A percentile compares a stretch with the other conserved stretches of the same genome.
These are phyloP conservation scores for Arrhopalites spinosus DNA, from an alignment of 2,888 invertebrate genomes.

Conservation along the genomic window DNA sequence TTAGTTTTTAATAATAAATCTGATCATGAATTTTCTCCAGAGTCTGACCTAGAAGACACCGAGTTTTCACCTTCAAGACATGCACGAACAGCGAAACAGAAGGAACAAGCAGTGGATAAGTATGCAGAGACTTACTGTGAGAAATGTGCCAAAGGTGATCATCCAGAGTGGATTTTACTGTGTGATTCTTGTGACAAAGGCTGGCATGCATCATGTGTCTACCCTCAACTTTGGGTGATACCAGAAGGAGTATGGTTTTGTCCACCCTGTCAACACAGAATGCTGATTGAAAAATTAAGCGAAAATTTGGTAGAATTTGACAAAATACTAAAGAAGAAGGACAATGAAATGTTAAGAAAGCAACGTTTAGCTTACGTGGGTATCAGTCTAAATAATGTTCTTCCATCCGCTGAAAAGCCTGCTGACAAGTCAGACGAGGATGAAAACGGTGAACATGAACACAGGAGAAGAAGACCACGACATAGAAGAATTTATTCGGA, in stretches of 20 bases:
- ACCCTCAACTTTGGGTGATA: slow-evolving; percentile 88
- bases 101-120: slow-evolving; percentile 60
- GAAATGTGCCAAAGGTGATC: slow-evolving; percentile 87
- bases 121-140: slow-evolving; percentile 77
- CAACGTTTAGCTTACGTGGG: slow-evolving; percentile 75
- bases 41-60: slow-evolving; percentile 78
- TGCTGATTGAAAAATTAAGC: slow-evolving; percentile 74
- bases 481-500: slow-evolving; percentile 57
- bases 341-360: slow-evolving; percentile 70
- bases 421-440: slow-evolving; percentile 50
- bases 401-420: slow-evolving; percentile 60
- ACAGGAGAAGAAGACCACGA: slow-evolving; percentile 58
- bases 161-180: slow-evolving; percentile 95
- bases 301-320: slow-evolving; percentile 77
- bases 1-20: slow-evolving; percentile 68
- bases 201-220: slow-evolving; percentile 95
- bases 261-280: slow-evolving; percentile 88
- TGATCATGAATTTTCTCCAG: slow-evolving; percentile 92
- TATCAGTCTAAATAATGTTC: slow-evolving; percentile 74
- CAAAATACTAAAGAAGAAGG: slow-evolving; percentile 69
- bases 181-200: slow-evolving; percentile 94
- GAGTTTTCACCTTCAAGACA: slow-evolving; percentile 74
- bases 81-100: slow-evolving; percentile 83
- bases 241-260: slow-evolving; percentile 99
- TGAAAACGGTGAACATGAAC: slow-evolving; percentile 51